Percentiles rank a stretch among this genome's conserved stretches.
Evolutionary conservation across 2,888 invertebrate species (phyloP).

Genomic region (Scrobipalpa atriplicella): DNA sequence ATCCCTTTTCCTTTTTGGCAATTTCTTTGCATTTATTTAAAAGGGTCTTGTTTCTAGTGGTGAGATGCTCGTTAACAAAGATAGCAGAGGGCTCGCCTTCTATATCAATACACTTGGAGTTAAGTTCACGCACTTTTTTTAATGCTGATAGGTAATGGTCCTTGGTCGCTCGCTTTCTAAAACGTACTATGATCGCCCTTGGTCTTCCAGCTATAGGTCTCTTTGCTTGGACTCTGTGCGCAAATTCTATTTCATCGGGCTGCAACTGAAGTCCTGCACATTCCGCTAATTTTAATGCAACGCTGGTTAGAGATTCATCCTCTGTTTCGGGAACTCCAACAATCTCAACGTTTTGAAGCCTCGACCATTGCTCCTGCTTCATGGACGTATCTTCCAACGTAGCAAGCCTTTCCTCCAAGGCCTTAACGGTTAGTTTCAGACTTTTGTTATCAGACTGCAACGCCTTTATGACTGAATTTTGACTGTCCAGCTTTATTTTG

Average conservation of each 20-base stretch:
- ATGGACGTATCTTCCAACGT: not conserved
- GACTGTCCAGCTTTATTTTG: not conserved
- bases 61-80: slow-evolving; percentile 1
- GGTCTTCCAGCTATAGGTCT: not conserved
- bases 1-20: not conserved
- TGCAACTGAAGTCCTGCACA: not conserved
- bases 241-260: not conserved
- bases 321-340: slow-evolving; percentile 6
- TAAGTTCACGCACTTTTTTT: not conserved
- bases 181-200: not conserved
- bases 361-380: slow-evolving; percentile 14
- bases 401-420: not conserved
- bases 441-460: not conserved
- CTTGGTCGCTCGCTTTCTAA: not conserved
- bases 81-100: not conserved
- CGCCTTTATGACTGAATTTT: not conserved
- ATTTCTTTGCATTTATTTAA: not conserved
- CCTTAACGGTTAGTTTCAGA: not conserved
- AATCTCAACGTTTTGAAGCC: slow-evolving; percentile 9
- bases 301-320: not conserved
- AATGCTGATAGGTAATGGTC: not conserved
- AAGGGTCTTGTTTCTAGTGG: not conserved
- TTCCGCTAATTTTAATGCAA: not conserved
- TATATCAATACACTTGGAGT: not conserved
- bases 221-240: not conserved